Percentiles rank a stretch among this genome's conserved stretches.
Conservation (phyloP, 2,113 vertebrate species). For the Lepisosteus oculatus region DNA sequence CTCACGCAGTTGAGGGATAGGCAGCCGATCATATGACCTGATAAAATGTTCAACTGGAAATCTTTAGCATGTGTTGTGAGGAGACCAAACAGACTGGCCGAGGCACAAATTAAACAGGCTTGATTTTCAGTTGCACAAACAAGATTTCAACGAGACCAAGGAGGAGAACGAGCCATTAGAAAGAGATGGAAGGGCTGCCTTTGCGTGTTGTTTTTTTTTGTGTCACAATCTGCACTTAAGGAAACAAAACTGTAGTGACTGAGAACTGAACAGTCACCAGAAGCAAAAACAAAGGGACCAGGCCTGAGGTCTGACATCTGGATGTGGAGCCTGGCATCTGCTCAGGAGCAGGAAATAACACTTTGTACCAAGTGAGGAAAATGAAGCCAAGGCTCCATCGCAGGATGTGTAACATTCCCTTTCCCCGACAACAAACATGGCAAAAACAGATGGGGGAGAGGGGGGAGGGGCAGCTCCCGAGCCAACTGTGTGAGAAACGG, state of each 20-base stretch:
- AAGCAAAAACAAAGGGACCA: background rate
- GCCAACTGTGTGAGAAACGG: background rate
- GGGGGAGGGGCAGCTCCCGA: background rate
- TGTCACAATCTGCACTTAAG: background rate
- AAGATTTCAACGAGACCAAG: too few relatives aligned
- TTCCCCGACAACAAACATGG: background rate
- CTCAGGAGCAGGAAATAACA: conserved; percentile 1
- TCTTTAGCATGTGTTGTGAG: too few relatives aligned
- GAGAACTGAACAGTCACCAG: background rate
- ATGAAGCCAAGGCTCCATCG: background rate
- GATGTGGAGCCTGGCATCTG: background rate
- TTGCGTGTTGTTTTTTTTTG: too few relatives aligned
- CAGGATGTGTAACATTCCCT: background rate
- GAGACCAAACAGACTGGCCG: too few relatives aligned
- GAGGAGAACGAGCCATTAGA: background rate
- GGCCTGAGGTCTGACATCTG: background rate
- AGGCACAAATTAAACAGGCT: too few relatives aligned
- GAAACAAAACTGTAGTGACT: background rate
- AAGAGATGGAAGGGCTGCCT: background rate
- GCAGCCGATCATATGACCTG: too few relatives aligned
- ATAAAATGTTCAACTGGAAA: too few relatives aligned
- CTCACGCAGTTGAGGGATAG: too few relatives aligned
- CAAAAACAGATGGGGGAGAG: background rate
- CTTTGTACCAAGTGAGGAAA: background rate
- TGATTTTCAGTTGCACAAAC: too few relatives aligned